Evolutionary conservation across 2,113 vertebrate genomes (phyloP), one percentile per base, ranked within the genome.

Genomic region (Poeciliopsis retropinna): DNA sequence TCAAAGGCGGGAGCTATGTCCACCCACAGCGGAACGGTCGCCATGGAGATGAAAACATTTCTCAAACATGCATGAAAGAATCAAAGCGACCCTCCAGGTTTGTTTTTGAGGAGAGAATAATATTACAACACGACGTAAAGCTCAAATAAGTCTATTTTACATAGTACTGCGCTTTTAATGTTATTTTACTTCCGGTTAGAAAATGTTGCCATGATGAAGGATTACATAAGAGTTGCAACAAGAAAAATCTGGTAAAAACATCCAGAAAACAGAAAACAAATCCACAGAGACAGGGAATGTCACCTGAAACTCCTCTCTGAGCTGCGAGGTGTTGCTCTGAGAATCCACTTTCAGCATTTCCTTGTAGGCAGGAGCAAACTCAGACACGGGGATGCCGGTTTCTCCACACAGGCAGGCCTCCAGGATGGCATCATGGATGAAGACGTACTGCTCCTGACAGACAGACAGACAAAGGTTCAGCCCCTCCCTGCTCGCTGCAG

Each of bases 221-320:
- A 47, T 47, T 47, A 47, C 19, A 47, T 37, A 37, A 44, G 12
- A 5, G 15, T 44, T 44, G 11, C 15, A 44, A 44, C 44, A 47
- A 47, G 44, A 19, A 4, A 19, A 47, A 47, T 47, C 15, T 19
- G 39, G 51, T 57, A 9, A 57, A 25, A 57, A n/a, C 8, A 25
- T 3, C 19, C 25, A n/a, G 9, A 57, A 57, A 54, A 25, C 19
- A 54, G 15, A 25, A 54, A 57, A 57, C 1, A 25, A 57, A n/a
- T 3, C 25, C 25, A 57, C 30, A 31, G 30, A 31, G 30, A 4
- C 17, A 25, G 22, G 7, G 5, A n/a, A n/a, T n/a, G 10, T 89
- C 86, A 98, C 98, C 97, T 99, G 97, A 83, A 99, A 99, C 90
- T 99, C 98, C 82, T 99, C 97, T 77, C 96, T 90, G 64, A 99